Evolutionary conservation across 2,797 vertebrate species (phyloP).

Genomic region (Tauraco hartlaubi): DNA sequence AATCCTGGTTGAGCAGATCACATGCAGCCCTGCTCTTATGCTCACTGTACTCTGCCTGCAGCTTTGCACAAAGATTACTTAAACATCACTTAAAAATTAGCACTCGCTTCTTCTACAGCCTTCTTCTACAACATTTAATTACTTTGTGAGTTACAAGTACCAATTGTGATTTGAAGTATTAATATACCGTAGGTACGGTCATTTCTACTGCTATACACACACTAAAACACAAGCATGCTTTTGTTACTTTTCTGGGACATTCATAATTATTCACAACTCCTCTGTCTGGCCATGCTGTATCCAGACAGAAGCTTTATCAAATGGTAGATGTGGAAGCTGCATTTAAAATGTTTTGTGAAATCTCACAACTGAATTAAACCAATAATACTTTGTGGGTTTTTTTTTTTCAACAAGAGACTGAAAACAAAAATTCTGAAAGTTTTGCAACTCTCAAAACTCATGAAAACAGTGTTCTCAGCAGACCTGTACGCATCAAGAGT

Average conservation of each 20-base stretch:
- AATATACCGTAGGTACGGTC: not conserved
- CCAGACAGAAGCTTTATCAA: not conserved
- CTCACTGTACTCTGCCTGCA: not conserved
- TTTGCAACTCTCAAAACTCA: slow-evolving; percentile 6
- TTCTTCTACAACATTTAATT: not conserved
- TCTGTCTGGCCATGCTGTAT: not conserved
- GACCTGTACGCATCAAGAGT: not conserved
- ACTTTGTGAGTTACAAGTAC: not conserved
- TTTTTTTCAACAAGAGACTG: not conserved
- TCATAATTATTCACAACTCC: not conserved
- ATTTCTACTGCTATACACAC: not conserved
- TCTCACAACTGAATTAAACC: not conserved
- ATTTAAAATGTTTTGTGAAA: not conserved
- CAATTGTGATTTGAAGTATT: not conserved
- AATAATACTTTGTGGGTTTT: not conserved
- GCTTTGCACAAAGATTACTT: not conserved
- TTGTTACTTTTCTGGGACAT: not conserved
- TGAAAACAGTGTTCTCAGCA: slow-evolving; percentile 16
- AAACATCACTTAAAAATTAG: not conserved
- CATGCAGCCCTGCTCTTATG: not conserved
- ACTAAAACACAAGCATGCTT: not conserved
- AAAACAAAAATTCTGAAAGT: not conserved
- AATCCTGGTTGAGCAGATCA: not conserved
- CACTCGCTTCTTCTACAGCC: not conserved
- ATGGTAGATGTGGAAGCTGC: not conserved